Evolutionary conservation across 1,140 invertebrate genomes (phyloP).

Genomic region (Coelopa frigida): DNA sequence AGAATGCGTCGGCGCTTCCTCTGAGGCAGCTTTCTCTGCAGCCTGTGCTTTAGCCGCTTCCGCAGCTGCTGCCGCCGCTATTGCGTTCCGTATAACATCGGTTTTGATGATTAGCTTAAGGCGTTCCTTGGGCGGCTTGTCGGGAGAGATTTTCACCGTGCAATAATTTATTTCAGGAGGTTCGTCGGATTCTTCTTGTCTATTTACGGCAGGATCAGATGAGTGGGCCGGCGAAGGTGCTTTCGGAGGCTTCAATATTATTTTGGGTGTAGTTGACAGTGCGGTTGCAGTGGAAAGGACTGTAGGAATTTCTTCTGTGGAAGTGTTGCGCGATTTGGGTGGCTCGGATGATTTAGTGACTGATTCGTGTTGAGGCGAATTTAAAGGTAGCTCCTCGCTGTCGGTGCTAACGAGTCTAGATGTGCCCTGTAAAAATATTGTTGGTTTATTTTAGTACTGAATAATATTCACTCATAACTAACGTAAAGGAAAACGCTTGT

Average conservation of each 20-base stretch:
- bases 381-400: slow-evolving; percentile 49
- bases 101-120: slow-evolving; percentile 42
- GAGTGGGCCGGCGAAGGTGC: slow-evolving; percentile 20
- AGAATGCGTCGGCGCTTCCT: slow-evolving; percentile 6
- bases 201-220: slow-evolving; percentile 1
- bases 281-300: neutral
- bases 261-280: slow-evolving; percentile 34
- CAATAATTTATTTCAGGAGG: slow-evolving; percentile 44
- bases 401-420: slow-evolving; percentile 56
- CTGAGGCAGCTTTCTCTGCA: slow-evolving; percentile 17
- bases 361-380: slow-evolving; percentile 18
- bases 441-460: too few relatives aligned
- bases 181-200: slow-evolving; percentile 21
- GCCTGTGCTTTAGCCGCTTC: slow-evolving; percentile 21
- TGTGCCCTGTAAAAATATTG: slow-evolving; percentile 48
- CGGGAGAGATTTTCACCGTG: slow-evolving; percentile 47
- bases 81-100: slow-evolving; percentile 40
- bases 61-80: slow-evolving; percentile 35
- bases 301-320: slow-evolving; percentile 14
- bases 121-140: slow-evolving; percentile 46
- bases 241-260: slow-evolving; percentile 30
- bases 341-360: slow-evolving; percentile 6
- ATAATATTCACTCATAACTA: too few relatives aligned
- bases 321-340: slow-evolving; percentile 14
- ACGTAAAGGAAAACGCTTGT: too few relatives aligned